Base-by-base conservation (phyloP, 2,113 vertebrate species). In the Verasper variegatus region DNA sequence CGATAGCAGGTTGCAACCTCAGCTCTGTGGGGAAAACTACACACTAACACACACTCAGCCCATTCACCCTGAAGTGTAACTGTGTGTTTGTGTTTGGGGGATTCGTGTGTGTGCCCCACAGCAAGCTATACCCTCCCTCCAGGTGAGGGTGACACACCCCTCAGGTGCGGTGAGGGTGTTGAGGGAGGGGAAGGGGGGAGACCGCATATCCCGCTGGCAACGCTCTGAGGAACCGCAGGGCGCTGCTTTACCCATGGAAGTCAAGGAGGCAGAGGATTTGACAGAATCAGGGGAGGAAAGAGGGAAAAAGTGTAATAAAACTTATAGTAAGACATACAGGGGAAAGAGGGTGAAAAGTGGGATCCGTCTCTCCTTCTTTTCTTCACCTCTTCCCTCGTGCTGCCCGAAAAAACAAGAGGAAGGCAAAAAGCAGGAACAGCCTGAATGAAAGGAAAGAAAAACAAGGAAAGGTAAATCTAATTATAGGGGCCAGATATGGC, bases 381-480 rank as follows among this genome's bases (percentile, higher is more conserved):
- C 66, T 27, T 74, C 52, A 52, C 40, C 27, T 14, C 31, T 55
- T 60, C 56, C 51, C 55, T 59, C 17, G 23, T 26, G 42, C 42
- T 45, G 61, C 49, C 63, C 21, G 14, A 82, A 89, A 93, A 91
- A 92, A 83, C 82, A 90, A 57, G 78, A 80, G 55, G 52, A 69
- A 75, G 82, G 51, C 21, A 47, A 49, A 26, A 82, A 72, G 81
- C 72, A 87, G 71, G 65, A 87, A 82, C 63, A 63, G 49, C 63
- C 75, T 27, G 74, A 87, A 79, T 61, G 81, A 87, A 83, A 83
- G 85, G 74, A 89, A 94, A 92, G 84, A 91, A 92, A 92, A 93
- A 93, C 89, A 92, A 66, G 64, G 88, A 87, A 85, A 91, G 90
- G 91, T 93, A 92, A 94, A 94, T 94, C 90, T 91, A 94, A 94